Evolutionary conservation across 2,888 invertebrate species (phyloP).

Genomic region (Catocala fraxini): DNA sequence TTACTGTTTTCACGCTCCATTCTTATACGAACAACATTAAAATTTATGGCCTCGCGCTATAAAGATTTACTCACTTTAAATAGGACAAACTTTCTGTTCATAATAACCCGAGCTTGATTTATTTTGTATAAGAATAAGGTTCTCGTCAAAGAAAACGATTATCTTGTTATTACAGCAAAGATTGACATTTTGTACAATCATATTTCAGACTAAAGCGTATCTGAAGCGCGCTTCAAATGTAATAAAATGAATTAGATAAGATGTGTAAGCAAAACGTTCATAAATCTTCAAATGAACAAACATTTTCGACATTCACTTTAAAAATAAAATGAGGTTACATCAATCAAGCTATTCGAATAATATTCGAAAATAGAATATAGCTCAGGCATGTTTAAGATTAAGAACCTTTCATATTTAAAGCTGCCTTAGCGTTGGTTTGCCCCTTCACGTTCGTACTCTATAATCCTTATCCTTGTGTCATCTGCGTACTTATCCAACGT

Average conservation of each 20-base stretch:
- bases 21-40: constrained; percentile 38
- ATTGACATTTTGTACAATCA: background rate
- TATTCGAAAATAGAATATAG: no score
- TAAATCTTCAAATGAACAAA: no score
- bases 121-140: constrained; percentile 9
- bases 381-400: no score
- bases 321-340: no score
- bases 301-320: no score
- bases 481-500: background rate
- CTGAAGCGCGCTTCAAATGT: no score
- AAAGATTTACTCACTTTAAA: constrained; percentile 25
- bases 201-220: background rate
- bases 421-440: constrained; percentile 5
- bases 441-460: background rate
- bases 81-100: constrained; percentile 7
- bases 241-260: background rate
- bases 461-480: background rate
- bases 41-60: constrained; percentile 41
- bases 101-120: constrained; percentile 7
- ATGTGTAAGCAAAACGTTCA: background rate
- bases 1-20: constrained; percentile 29
- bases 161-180: constrained; percentile 16
- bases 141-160: constrained; percentile 2
- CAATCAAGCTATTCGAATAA: no score
- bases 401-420: background rate